A percentile compares a stretch with the other conserved stretches of the same genome.
Conservation (phyloP, 2,888 invertebrate species). For the Hypena proboscidalis region DNA sequence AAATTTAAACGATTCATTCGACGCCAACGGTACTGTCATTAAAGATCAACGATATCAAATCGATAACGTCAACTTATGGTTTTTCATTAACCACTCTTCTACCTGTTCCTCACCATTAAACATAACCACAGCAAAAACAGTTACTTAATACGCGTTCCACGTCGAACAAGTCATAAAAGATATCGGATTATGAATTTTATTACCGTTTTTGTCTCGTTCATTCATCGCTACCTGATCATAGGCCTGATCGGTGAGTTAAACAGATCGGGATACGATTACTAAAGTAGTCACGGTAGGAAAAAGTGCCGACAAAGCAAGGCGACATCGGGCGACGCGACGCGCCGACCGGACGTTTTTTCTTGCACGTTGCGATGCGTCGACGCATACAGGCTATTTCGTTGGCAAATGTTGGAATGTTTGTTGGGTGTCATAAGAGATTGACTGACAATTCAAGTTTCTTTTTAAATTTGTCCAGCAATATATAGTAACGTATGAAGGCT, state of each 20-base stretch:
- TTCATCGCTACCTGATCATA: slow-evolving; percentile 74
- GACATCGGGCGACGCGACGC: slow-evolving; percentile 57
- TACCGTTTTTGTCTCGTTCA: slow-evolving; percentile 46
- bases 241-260: slow-evolving; percentile 60
- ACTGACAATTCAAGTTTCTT: not conserved
- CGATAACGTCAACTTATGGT: slow-evolving; percentile 16
- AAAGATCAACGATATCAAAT: no score
- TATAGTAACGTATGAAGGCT: no score
- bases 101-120: slow-evolving; percentile 17
- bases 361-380: slow-evolving; percentile 38
- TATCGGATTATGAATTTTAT: slow-evolving; percentile 46
- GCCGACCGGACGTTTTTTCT: slow-evolving; percentile 65
- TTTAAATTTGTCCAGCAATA: not conserved
- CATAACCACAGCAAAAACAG: slow-evolving; percentile 15
- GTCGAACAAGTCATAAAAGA: slow-evolving; percentile 18
- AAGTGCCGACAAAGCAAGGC: slow-evolving; percentile 79
- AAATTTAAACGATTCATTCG: no score
- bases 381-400: slow-evolving; percentile 38
- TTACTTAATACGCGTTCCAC: slow-evolving; percentile 32
- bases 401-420: slow-evolving; percentile 1
- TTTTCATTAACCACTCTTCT: slow-evolving; percentile 21
- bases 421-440: not conserved
- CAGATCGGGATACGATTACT: slow-evolving; percentile 78
- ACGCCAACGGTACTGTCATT: no score
- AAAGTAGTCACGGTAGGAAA: slow-evolving; percentile 81